phyloP scores from a whole-genome alignment of 2,113 vertebrate species.

The Fregetta grallaria region DNA sequence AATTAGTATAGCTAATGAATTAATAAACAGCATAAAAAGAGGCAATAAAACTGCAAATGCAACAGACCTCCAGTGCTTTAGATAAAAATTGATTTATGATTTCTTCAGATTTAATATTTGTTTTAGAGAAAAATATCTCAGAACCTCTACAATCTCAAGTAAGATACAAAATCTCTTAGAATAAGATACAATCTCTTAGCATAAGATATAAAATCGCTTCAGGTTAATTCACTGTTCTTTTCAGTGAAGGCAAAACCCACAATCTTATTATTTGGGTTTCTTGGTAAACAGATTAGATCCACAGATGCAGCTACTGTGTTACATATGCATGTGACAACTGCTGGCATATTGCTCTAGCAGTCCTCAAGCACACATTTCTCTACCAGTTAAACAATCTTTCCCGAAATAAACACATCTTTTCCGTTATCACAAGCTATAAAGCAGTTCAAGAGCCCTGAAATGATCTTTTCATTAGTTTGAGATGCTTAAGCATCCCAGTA shows the following conservation, averaged over 20 bases:
- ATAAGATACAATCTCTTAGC: not conserved
- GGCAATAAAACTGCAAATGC: not conserved
- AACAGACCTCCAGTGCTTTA: not conserved
- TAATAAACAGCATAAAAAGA: not conserved
- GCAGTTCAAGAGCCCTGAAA: constrained; percentile 51
- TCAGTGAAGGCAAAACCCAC: not conserved
- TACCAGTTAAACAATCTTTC: constrained; percentile 39
- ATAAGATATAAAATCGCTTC: not conserved
- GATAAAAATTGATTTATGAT: not conserved
- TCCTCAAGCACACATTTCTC: constrained; percentile 14
- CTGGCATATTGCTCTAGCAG: not conserved
- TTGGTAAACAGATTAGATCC: constrained; percentile 16
- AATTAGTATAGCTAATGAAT: not conserved
- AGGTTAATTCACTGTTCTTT: constrained; percentile 23
- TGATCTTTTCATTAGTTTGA: constrained; percentile 63
- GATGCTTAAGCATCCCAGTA: constrained; percentile 28
- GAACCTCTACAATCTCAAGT: not conserved
- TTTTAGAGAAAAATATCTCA: not conserved
- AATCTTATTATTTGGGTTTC: not conserved
- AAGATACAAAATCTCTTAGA: not conserved
- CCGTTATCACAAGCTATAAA: constrained; percentile 29
- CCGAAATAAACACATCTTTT: constrained; percentile 54
- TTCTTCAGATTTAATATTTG: not conserved
- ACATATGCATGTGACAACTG: not conserved
- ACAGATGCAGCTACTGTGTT: not conserved